phyloP scores from a whole-genome alignment of 1,140 invertebrate genomes.

The Calliphora vicina region DNA sequence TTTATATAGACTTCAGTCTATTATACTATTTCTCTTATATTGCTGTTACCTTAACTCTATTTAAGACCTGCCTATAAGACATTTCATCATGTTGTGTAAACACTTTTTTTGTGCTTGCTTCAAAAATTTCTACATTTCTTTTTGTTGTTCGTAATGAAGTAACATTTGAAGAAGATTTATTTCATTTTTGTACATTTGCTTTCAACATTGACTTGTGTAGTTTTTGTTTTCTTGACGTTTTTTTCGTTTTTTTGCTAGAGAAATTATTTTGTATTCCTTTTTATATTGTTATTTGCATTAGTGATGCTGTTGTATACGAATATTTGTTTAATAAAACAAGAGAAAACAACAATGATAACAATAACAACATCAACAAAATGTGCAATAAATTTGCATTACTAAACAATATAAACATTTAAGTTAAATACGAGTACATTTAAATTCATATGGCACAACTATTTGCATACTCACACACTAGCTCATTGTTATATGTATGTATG shows the following conservation, averaged over 20 bases:
- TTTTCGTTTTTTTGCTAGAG: not conserved
- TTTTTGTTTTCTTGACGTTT: not conserved
- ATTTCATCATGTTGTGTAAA: not conserved
- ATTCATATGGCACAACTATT: not conserved
- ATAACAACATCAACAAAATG: not conserved
- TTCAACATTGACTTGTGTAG: not conserved
- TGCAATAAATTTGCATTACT: slow-evolving; percentile 33
- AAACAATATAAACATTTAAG: slow-evolving; percentile 30
- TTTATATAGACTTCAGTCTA: not conserved
- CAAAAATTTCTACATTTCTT: not conserved
- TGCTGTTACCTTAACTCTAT: too few species aligned
- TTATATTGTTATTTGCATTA: not conserved
- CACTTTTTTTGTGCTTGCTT: not conserved
- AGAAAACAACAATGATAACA: not conserved
- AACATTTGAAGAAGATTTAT: not conserved
- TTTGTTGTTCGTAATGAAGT: not conserved
- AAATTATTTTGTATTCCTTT: not conserved
- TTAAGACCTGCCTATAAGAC: too few species aligned
- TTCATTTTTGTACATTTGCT: not conserved
- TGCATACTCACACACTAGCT: not conserved
- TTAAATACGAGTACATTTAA: not conserved
- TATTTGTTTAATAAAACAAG: slow-evolving; percentile 2
- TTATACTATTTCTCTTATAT: too few species aligned
- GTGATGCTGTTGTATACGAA: not conserved
- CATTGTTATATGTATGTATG: too few species aligned